phyloP scores from a whole-genome alignment of 2,113 vertebrate species.

The Hylia prasina region DNA sequence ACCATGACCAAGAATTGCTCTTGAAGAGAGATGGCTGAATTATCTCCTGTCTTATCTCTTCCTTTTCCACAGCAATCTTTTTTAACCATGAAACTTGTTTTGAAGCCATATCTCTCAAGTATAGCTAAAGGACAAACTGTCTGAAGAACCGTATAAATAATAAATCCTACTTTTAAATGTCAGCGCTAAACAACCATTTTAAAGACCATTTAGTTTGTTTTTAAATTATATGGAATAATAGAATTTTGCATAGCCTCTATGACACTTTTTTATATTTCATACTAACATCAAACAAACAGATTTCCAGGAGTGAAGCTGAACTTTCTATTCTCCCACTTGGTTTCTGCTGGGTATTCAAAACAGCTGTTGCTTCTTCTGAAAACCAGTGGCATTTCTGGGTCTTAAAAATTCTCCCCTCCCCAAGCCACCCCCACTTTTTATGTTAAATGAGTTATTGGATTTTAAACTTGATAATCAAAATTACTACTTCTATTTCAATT shows the following conservation, averaged over 20 bases:
- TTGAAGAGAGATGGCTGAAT: not conserved
- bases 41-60: not conserved
- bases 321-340: not conserved
- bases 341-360: not conserved
- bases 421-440: not conserved
- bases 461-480: not conserved
- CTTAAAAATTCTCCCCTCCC: not conserved
- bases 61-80: not conserved
- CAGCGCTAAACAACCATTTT: not conserved
- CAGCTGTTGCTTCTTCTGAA: not conserved
- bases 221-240: not conserved
- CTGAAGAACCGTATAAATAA: constrained; percentile 11
- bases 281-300: not conserved
- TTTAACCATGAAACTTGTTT: not conserved
- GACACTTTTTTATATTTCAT: constrained; percentile 5
- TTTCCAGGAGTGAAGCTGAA: not conserved
- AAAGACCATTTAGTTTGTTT: not conserved
- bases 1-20: not conserved
- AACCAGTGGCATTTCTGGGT: not conserved
- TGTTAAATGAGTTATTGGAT: not conserved
- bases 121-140: constrained; percentile 20
- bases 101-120: not conserved
- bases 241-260: not conserved
- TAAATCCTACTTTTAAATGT: constrained; percentile 37
- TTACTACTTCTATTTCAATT: not conserved